Evolutionary conservation across 2,888 invertebrate genomes (phyloP), one percentile per base, ranked within the genome.

Genomic region (Myopa testacea): DNA sequence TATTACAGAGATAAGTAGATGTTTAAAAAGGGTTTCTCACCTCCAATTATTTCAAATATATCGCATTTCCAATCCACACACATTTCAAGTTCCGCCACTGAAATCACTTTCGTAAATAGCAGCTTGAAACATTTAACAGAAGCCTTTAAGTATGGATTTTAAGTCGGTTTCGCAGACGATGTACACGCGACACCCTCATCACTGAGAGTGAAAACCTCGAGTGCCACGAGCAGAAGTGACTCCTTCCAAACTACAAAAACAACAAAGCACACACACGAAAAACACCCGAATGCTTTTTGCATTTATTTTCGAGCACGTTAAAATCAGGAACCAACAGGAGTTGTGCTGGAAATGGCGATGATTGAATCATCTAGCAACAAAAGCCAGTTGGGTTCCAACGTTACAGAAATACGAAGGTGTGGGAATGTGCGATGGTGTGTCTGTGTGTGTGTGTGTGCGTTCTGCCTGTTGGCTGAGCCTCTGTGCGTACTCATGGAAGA

Each of bases 261-360:
- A 45, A 72, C 58, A 38, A 14, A 60, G 60, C 1, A 60, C 38
- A 16, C 40, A 16, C n/a, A n/a, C n/a, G n/a, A 26, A n/a, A 63
- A 45, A 50, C 40, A 26, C 26, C 38, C 40, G 63, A 26, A 62
- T 40, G 63, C 62, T 63, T 58, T 62, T 16, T 45, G 73, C 45
- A 73, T 63, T 73, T 63, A 45, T 63, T 45, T 63, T 7, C 26
- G 50, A 62, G 14, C 7, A 63, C 26, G 62, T 70, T 73, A 45
- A 19, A 62, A 60, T 16, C 26, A 45, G 62, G 26, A 63, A 40
- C 19, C 73, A 73, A 45, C 73, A 62, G 45, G 40, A 73, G 62
- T 5, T 45, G 7, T 10, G 45, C 45, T 45, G 45, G 10, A 45
- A 45, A 45, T 26, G 45, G 10, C 45, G 45, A 45, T 45, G 6